Conservation (phyloP, 2,797 vertebrate species). For the Paratrypauchen microcephalus region DNA sequence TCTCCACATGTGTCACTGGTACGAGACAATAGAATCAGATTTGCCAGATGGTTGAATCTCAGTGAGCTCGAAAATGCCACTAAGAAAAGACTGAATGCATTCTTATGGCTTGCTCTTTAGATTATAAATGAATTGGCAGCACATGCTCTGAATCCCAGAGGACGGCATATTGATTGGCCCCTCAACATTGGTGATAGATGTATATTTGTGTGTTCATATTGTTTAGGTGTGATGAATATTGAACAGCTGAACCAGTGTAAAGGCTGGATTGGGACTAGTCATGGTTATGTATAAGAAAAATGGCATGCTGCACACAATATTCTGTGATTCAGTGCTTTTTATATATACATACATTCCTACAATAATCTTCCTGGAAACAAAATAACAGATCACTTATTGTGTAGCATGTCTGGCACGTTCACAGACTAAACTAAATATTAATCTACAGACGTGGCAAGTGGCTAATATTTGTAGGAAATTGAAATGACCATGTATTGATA, state of each 20-base stretch:
- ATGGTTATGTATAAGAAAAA: slow-evolving; percentile 66
- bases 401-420: slow-evolving; percentile 16
- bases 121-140: slow-evolving; percentile 78
- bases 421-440: slow-evolving; percentile 8
- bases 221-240: slow-evolving; percentile 78
- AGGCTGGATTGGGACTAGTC: slow-evolving; percentile 53
- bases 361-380: slow-evolving; percentile 30
- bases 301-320: slow-evolving; percentile 47
- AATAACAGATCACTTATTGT: slow-evolving; percentile 16
- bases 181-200: slow-evolving; percentile 79
- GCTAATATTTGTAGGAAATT: slow-evolving; percentile 28
- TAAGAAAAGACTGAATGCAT: slow-evolving; percentile 73
- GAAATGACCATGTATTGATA: slow-evolving; percentile 57
- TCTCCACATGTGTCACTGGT: slow-evolving; percentile 31
- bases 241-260: slow-evolving; percentile 66
- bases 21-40: slow-evolving; percentile 58
- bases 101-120: slow-evolving; percentile 72
- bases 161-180: slow-evolving; percentile 74
- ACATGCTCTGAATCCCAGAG: slow-evolving; percentile 71
- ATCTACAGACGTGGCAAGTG: slow-evolving; percentile 9
- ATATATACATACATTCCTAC: background rate
- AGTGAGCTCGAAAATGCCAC: slow-evolving; percentile 55
- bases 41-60: slow-evolving; percentile 62
- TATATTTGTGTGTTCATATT: slow-evolving; percentile 80
- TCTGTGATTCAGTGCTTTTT: slow-evolving; percentile 19